A percentile compares a stretch with the other conserved stretches of the same genome.
These are phyloP conservation scores for Planiliza haematocheilus DNA, from an alignment of 2,113 vertebrate species.

Conservation along the genomic window DNA sequence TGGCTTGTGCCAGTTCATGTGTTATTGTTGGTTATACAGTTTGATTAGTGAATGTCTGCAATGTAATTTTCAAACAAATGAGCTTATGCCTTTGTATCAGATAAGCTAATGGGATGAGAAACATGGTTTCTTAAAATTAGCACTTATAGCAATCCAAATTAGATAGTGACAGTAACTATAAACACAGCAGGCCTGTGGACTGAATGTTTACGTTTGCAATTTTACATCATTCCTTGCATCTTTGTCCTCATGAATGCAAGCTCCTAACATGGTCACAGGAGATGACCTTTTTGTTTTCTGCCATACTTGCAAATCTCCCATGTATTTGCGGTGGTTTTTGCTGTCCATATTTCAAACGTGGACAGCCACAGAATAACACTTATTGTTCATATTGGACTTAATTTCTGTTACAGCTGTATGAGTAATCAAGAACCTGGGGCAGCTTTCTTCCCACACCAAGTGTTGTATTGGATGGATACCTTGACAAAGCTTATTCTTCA, in stretches of 20 bases:
- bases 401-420: too few species aligned
- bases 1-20: conserved; percentile 5
- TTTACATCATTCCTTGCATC: conserved; percentile 1
- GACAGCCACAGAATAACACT: neutral
- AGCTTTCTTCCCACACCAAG: too few species aligned
- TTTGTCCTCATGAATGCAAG: neutral
- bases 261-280: neutral
- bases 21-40: conserved; percentile 26
- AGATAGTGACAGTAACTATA: conserved; percentile 15
- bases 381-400: neutral
- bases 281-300: conserved; percentile 26
- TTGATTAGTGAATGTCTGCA: conserved; percentile 52
- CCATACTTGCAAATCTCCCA: conserved; percentile 1
- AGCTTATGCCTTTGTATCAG: conserved; percentile 33
- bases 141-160: conserved; percentile 27
- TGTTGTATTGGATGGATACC: too few species aligned
- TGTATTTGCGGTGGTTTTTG: neutral
- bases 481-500: too few species aligned
- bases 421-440: neutral
- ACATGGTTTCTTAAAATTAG: conserved; percentile 50
- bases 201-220: conserved; percentile 22
- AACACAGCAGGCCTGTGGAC: neutral
- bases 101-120: conserved; percentile 52
- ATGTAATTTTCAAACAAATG: conserved; percentile 57
- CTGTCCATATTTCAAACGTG: neutral